phyloP scores from a whole-genome alignment of 2,797 vertebrate species.

The Betta splendens region DNA sequence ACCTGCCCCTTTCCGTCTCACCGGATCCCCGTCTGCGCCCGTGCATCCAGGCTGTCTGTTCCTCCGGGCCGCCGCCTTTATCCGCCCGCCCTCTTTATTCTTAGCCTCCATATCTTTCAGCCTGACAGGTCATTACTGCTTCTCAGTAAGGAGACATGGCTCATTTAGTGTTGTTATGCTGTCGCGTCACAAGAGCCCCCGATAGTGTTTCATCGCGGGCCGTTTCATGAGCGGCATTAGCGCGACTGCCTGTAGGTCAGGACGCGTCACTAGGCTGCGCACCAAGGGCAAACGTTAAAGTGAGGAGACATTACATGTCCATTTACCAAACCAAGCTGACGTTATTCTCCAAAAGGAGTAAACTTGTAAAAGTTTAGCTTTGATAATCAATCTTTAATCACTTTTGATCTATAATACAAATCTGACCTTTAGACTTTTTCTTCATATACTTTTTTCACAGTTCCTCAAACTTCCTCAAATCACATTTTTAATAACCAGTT shows the following conservation, averaged over 20 bases:
- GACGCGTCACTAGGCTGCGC: conserved; percentile 17
- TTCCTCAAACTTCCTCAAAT: too few species aligned
- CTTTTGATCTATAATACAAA: too few species aligned
- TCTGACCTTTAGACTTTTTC: background rate
- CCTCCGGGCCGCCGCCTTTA: conserved; percentile 25
- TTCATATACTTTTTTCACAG: too few species aligned
- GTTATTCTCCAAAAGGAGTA: background rate
- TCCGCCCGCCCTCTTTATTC: conserved; percentile 33
- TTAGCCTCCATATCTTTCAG: conserved; percentile 45
- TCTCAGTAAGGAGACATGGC: conserved; percentile 43
- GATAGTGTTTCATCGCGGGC: conserved; percentile 53
- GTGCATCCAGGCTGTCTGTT: conserved; percentile 45
- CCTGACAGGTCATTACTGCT: conserved; percentile 57
- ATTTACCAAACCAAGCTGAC: background rate
- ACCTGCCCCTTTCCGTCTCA: conserved; percentile 70
- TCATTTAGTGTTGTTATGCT: conserved; percentile 61
- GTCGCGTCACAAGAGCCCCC: conserved; percentile 38
- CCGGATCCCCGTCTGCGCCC: conserved; percentile 50
- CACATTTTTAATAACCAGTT: background rate
- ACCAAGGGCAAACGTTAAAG: conserved; percentile 5
- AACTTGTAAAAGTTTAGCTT: too few species aligned
- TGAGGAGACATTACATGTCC: background rate
- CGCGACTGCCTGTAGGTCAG: conserved; percentile 15
- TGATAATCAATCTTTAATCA: background rate
- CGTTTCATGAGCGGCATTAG: conserved; percentile 42